Evolutionary conservation across 2,113 vertebrate species (phyloP).

Genomic region (Megaceryle torquata): DNA sequence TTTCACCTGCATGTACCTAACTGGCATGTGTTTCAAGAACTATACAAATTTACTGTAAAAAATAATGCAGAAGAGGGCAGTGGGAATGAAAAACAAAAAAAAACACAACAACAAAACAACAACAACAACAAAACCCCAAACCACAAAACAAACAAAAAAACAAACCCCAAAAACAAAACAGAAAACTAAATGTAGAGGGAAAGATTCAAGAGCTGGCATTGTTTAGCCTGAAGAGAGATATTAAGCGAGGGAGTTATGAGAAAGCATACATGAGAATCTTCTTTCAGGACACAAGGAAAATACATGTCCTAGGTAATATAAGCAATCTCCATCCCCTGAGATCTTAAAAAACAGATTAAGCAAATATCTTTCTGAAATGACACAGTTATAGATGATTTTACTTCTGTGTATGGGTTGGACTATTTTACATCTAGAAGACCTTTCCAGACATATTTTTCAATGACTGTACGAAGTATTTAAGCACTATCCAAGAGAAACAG

Average conservation of each 20-base stretch:
- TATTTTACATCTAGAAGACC: not conserved
- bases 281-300: not conserved
- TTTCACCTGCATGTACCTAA: not conserved
- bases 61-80: not conserved
- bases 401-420: not conserved
- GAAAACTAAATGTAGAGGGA: not conserved
- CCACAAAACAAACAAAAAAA: too few relatives aligned
- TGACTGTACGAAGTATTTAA: not conserved
- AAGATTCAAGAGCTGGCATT: not conserved
- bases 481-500: slow-evolving; percentile 8
- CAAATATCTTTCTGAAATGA: not conserved
- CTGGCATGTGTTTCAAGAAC: not conserved
- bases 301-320: not conserved
- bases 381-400: not conserved
- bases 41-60: not conserved
- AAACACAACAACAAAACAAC: too few relatives aligned
- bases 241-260: not conserved
- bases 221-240: not conserved
- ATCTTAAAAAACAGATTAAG: not conserved
- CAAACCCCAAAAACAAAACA: not conserved
- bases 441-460: slow-evolving; percentile 11
- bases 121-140: too few relatives aligned
- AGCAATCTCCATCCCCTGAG: not conserved
- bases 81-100: not conserved
- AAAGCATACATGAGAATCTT: not conserved